phyloP scores from a whole-genome alignment of 2,888 invertebrate genomes.

The Steinernema scapterisci region DNA sequence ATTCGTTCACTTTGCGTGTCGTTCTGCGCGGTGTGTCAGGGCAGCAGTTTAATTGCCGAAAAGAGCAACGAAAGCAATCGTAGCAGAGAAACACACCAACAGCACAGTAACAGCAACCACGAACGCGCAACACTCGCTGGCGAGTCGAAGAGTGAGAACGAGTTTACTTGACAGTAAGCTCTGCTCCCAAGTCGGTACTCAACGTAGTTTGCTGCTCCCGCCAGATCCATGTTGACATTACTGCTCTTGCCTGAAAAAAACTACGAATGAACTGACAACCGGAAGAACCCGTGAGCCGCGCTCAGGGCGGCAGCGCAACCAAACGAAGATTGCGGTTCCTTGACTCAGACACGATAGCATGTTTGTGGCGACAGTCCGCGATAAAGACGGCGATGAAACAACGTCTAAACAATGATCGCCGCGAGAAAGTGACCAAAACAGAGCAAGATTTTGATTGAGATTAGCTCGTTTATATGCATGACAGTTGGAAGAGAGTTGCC shows the following conservation, averaged over 20 bases:
- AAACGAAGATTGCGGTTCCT: neutral
- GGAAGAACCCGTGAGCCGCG: neutral
- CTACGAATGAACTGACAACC: neutral
- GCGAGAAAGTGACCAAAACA: neutral
- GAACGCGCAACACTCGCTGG: neutral
- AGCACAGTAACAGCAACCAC: conserved; percentile 14
- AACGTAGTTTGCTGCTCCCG: conserved; percentile 26
- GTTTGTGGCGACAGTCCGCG: neutral
- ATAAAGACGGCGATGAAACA: neutral
- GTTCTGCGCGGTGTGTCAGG: neutral
- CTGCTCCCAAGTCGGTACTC: neutral
- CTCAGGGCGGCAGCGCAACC: neutral
- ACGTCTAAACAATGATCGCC: neutral
- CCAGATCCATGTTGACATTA: conserved; percentile 1
- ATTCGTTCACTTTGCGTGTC: conserved; percentile 11
- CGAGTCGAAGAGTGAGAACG: conserved; percentile 9
- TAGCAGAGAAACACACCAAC: neutral
- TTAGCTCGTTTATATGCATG: no score
- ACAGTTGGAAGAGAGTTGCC: no score
- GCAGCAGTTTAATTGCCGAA: conserved; percentile 27
- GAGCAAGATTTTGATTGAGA: no score
- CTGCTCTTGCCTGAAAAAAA: neutral
- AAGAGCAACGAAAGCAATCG: conserved; percentile 6
- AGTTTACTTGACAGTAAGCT: conserved; percentile 19
- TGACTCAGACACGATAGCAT: neutral